Evolutionary conservation across 1,140 invertebrate species (phyloP).

Genomic region (Meloidogyne chitwoodi): DNA sequence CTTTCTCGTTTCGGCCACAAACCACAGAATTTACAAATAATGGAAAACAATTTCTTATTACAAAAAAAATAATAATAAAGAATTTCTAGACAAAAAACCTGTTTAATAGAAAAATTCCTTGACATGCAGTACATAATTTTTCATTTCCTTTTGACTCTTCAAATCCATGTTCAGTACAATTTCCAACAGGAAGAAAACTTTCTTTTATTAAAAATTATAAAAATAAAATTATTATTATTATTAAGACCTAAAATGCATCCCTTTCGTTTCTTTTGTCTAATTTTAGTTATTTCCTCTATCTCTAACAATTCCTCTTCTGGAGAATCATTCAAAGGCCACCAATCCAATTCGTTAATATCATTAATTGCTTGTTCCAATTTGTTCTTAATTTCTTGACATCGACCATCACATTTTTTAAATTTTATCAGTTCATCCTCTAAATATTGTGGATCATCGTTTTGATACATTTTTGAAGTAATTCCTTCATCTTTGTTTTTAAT

Average conservation of each 20-base stretch:
- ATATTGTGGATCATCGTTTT: conserved; percentile 1
- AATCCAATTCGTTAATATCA: background rate
- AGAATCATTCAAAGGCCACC: background rate
- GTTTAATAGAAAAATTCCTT: conserved; percentile 19
- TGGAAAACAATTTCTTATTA: conserved; percentile 21
- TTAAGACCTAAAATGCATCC: background rate
- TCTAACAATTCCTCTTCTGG: background rate
- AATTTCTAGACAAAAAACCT: background rate
- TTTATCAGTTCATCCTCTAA: background rate
- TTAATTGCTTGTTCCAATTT: conserved; percentile 10
- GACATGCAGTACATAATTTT: conserved; percentile 24
- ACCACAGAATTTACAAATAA: conserved; percentile 22
- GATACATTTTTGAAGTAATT: background rate
- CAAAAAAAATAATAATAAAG: background rate
- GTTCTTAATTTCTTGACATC: conserved; percentile 15
- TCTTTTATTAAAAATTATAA: background rate
- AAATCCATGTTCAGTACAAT: conserved; percentile 18
- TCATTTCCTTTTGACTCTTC: conserved; percentile 8
- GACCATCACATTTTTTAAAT: conserved; percentile 10
- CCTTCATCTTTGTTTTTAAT: background rate
- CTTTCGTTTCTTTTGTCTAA: background rate
- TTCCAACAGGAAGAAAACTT: conserved; percentile 18
- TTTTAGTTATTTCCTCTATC: background rate
- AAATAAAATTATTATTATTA: background rate
- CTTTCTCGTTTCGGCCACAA: conserved; percentile 12